Conservation (phyloP, 30 jellyfish, hydroid and myxozoan species). For the Aurelia sp. region DNA sequence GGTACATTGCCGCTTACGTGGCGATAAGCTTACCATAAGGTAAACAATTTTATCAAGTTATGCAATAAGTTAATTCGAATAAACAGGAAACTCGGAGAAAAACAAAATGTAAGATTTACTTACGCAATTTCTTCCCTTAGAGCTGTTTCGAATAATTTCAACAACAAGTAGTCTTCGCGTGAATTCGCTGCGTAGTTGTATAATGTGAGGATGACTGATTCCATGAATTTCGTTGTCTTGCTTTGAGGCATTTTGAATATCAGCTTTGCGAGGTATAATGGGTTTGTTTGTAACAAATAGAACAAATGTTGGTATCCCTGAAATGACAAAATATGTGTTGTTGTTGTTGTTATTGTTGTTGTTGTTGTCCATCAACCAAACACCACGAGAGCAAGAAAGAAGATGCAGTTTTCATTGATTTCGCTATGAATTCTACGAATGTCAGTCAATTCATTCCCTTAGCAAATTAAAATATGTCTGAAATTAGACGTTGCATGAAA, state of each 20-base stretch:
- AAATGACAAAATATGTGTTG: neutral
- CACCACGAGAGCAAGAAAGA: no score
- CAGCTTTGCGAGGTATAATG: conserved; percentile 93
- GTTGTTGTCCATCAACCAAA: no score
- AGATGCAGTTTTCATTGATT: no score
- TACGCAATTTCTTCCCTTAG: conserved; percentile 96
- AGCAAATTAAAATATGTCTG: no score
- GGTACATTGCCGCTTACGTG: no score
- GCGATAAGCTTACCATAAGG: no score
- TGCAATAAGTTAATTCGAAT: no score
- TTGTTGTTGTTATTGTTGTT: neutral
- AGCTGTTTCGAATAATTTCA: conserved; percentile 96
- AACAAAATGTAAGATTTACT: conserved; percentile 10
- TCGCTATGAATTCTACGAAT: no score
- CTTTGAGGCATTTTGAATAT: conserved; percentile 98
- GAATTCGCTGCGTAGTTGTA: conserved; percentile 97
- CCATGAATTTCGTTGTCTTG: conserved; percentile 97
- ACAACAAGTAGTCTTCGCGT: conserved; percentile 93
- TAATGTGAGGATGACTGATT: conserved; percentile 88
- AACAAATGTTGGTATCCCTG: conserved; percentile 97
- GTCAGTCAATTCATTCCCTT: no score
- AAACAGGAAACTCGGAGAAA: no score
- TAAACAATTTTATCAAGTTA: no score
- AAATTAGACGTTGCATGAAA: no score
- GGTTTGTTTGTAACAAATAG: conserved; percentile 96